Conservation (phyloP, 2,888 invertebrate species). For the Aspidiotus destructor region DNA sequence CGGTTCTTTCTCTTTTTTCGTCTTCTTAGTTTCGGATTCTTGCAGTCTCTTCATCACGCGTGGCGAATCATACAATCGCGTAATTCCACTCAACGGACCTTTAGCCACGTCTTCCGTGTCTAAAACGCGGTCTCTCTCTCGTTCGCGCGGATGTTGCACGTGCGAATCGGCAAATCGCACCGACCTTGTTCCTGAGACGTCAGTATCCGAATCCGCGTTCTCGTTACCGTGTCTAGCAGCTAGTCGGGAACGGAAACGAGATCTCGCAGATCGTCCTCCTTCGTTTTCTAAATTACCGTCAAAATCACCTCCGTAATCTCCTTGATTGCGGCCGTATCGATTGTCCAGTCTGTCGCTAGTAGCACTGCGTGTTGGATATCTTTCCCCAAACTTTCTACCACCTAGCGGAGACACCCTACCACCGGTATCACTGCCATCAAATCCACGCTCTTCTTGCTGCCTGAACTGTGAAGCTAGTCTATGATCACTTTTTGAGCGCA, state of each 20-base stretch:
- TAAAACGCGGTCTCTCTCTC: slow-evolving; percentile 57
- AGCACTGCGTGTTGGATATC: slow-evolving; percentile 37
- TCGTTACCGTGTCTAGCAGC: slow-evolving; percentile 48
- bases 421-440: slow-evolving; percentile 46
- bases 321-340: slow-evolving; percentile 40
- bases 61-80: slow-evolving; percentile 74
- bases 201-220: slow-evolving; percentile 43
- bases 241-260: slow-evolving; percentile 26
- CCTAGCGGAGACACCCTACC: slow-evolving; percentile 51
- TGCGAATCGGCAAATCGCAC: slow-evolving; percentile 52
- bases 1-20: slow-evolving; percentile 64
- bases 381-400: slow-evolving; percentile 68
- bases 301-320: slow-evolving; percentile 56
- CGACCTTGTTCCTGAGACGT: slow-evolving; percentile 45
- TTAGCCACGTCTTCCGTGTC: slow-evolving; percentile 80
- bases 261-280: slow-evolving; percentile 44
- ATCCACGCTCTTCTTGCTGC: slow-evolving; percentile 64
- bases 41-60: slow-evolving; percentile 80
- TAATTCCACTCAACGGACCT: slow-evolving; percentile 76
- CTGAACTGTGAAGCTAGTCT: slow-evolving; percentile 79
- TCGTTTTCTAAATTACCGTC: slow-evolving; percentile 55
- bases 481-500: slow-evolving; percentile 89
- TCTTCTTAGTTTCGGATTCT: slow-evolving; percentile 61
- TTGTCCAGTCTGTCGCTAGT: slow-evolving; percentile 40
- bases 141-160: slow-evolving; percentile 43